Percentiles rank a stretch among this genome's conserved stretches.
These are phyloP conservation scores for Girardinichthys multiradiatus DNA, from an alignment of 2,113 vertebrate genomes.

Conservation along the genomic window DNA sequence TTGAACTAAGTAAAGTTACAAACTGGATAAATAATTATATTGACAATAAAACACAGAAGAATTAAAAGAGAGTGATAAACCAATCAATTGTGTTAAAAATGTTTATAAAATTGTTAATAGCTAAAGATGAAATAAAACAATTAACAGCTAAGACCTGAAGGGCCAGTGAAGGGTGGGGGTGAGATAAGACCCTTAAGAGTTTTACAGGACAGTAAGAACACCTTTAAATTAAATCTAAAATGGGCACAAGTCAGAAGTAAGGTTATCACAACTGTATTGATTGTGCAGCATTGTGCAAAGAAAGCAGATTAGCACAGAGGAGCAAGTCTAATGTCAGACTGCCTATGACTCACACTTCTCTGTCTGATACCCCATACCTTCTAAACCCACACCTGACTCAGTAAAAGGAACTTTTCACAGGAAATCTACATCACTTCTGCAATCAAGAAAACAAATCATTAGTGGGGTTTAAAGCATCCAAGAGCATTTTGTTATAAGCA, in stretches of 20 bases:
- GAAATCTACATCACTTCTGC: constrained; percentile 5
- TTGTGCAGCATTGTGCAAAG: not conserved
- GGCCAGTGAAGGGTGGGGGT: not conserved
- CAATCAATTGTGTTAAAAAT: too few relatives aligned
- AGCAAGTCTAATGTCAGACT: not conserved
- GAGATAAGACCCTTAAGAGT: too few relatives aligned
- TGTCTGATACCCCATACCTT: constrained; percentile 28
- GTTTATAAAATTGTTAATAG: not conserved
- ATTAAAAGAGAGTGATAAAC: too few relatives aligned
- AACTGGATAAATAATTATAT: too few relatives aligned
- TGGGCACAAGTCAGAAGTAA: not conserved
- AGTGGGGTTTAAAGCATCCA: not conserved
- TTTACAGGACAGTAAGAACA: too few relatives aligned
- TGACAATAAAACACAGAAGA: too few relatives aligned
- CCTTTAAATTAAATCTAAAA: too few relatives aligned
- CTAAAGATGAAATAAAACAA: not conserved
- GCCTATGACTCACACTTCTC: constrained; percentile 39
- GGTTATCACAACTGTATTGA: not conserved
- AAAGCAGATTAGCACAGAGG: constrained; percentile 16
- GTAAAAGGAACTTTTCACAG: constrained; percentile 13
- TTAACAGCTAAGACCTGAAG: not conserved
- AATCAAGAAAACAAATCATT: constrained; percentile 12
- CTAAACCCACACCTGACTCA: not conserved
- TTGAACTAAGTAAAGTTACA: too few relatives aligned
- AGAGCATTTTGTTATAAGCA: constrained; percentile 6